Conservation (phyloP, 2,797 vertebrate genomes). For the Chaetophractus vellerosus region DNA sequence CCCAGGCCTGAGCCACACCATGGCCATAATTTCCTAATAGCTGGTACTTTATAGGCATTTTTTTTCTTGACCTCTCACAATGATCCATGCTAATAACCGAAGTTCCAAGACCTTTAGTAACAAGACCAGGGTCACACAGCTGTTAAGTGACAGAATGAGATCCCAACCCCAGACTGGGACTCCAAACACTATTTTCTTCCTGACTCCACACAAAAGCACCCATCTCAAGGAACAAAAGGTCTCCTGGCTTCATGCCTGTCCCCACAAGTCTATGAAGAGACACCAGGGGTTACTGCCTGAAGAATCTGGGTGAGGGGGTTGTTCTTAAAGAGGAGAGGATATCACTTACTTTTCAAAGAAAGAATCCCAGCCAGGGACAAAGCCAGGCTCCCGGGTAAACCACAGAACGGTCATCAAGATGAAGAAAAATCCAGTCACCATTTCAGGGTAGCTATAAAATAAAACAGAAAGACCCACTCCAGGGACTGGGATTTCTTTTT, state of each 20-base stretch:
- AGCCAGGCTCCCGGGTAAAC: slow-evolving; percentile 99
- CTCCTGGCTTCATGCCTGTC: neutral
- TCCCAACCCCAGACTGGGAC: neutral
- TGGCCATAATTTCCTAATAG: neutral
- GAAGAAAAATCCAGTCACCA: slow-evolving; percentile 98
- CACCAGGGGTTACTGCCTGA: neutral
- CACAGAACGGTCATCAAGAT: slow-evolving; percentile 98
- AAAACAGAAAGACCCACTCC: neutral
- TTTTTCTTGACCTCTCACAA: neutral
- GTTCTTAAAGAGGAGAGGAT: neutral
- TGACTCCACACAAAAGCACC: neutral
- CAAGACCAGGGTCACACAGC: neutral
- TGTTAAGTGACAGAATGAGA: neutral
- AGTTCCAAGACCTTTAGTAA: neutral
- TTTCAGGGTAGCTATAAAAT: slow-evolving; percentile 95
- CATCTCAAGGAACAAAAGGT: neutral
- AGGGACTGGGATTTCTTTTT: neutral
- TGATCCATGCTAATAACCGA: neutral
- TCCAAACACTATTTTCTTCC: neutral
- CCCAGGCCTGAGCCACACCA: neutral
- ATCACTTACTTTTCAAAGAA: slow-evolving; percentile 96
- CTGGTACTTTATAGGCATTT: neutral
- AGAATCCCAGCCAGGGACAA: slow-evolving; percentile 98
- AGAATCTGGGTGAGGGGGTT: neutral
- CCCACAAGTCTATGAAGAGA: neutral